These are phyloP conservation scores for Xerus inauris DNA, from an alignment of 2,113 vertebrate genomes.

Conservation along the genomic window DNA sequence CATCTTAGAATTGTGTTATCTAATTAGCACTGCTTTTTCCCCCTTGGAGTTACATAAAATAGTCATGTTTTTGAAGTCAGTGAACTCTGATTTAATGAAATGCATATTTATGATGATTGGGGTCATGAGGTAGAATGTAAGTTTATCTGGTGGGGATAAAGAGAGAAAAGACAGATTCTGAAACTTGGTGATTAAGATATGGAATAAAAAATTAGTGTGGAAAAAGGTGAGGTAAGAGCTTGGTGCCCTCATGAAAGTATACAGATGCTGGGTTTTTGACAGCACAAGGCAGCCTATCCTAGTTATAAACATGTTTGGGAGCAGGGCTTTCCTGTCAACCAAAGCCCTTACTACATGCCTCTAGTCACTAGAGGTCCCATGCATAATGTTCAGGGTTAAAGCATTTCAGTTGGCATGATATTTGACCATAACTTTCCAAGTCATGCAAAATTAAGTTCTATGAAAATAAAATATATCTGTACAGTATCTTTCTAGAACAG, in stretches of 20 bases:
- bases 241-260: not conserved
- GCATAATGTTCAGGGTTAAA: not conserved
- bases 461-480: not conserved
- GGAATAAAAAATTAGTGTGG: not conserved
- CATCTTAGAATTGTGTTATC: not conserved
- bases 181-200: not conserved
- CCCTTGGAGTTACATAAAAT: not conserved
- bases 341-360: not conserved
- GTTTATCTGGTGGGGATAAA: not conserved
- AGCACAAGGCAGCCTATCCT: not conserved
- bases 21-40: not conserved
- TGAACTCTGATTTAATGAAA: not conserved
- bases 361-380: not conserved
- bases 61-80: not conserved
- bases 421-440: not conserved
- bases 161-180: not conserved
- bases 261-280: too few species aligned
- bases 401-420: not conserved
- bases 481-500: not conserved
- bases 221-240: not conserved
- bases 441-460: not conserved
- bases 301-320: accelerated
- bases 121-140: not conserved
- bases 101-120: not conserved
- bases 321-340: not conserved